Evolutionary conservation across 2,888 invertebrate species (phyloP).

Genomic region (Fissipunctia ypsillon): DNA sequence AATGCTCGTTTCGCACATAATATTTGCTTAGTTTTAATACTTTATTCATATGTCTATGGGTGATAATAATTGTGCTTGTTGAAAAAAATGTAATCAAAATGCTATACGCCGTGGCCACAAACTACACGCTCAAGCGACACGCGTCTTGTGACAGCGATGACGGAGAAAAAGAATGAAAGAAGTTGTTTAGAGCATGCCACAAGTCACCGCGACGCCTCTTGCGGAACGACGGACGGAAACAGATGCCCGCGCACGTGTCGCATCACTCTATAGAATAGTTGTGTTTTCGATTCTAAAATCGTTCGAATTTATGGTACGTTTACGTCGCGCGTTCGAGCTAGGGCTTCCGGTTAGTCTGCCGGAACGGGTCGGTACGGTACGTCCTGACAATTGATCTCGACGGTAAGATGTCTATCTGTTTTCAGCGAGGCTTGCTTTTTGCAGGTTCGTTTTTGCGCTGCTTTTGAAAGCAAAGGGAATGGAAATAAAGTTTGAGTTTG

Average conservation of each 20-base stretch:
- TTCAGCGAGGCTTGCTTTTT: constrained; percentile 12
- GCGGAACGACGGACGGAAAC: too few relatives aligned
- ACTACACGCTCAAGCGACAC: too few relatives aligned
- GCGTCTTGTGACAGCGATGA: too few relatives aligned
- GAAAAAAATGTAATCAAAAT: neutral
- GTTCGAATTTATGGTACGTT: too few relatives aligned
- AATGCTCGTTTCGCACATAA: neutral
- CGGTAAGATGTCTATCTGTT: constrained; percentile 42
- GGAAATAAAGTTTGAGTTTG: constrained; percentile 11
- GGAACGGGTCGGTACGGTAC: constrained; percentile 20
- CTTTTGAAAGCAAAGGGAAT: constrained; percentile 17
- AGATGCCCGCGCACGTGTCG: too few relatives aligned
- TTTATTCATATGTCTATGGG: too few relatives aligned
- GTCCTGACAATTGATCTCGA: constrained; percentile 41
- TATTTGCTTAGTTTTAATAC: neutral
- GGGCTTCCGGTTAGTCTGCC: constrained; percentile 7
- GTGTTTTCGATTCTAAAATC: too few relatives aligned
- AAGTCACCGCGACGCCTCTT: too few relatives aligned
- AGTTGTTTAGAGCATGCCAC: too few relatives aligned
- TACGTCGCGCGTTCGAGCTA: neutral
- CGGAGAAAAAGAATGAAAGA: too few relatives aligned
- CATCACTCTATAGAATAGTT: too few relatives aligned
- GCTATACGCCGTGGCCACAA: too few relatives aligned
- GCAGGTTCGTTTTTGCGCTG: constrained; percentile 4
- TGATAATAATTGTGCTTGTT: neutral